Percentiles rank a stretch among this genome's conserved stretches.
Conservation (phyloP, 2,797 vertebrate genomes). For the Hippocampus kuda region DNA sequence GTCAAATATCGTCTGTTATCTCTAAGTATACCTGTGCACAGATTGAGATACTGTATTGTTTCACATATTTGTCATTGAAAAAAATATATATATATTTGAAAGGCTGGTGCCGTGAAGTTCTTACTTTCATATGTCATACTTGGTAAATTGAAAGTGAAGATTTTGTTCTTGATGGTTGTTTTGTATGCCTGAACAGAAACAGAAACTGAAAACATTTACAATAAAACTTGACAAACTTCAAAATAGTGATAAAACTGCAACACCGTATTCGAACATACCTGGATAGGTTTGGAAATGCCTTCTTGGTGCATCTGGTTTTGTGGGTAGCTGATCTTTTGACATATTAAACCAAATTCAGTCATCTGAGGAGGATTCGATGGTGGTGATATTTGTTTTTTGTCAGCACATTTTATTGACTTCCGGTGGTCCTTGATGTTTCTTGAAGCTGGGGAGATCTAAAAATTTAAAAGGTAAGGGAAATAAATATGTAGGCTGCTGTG, state of each 20-base stretch:
- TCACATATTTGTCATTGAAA: background rate
- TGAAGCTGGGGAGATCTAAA: background rate
- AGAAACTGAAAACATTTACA: background rate
- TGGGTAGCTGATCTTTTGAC: constrained; percentile 4
- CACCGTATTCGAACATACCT: background rate
- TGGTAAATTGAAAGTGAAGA: constrained; percentile 6
- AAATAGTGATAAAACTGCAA: background rate
- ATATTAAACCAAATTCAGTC: constrained; percentile 1
- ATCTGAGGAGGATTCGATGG: background rate
- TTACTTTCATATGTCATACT: constrained; percentile 9
- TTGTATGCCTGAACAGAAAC: constrained; percentile 2
- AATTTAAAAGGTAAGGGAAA: background rate
- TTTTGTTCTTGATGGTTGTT: constrained; percentile 6
- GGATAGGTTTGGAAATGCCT: background rate
- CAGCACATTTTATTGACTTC: constrained; percentile 6
- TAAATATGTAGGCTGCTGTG: background rate
- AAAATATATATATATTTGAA: background rate
- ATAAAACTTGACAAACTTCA: background rate
- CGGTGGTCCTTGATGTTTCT: background rate
- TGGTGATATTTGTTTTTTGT: background rate
- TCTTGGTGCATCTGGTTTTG: background rate
- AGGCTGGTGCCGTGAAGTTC: background rate
- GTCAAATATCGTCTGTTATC: constrained; percentile 6
- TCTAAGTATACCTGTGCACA: constrained; percentile 2
- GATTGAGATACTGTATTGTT: background rate